Percentiles rank a stretch among this genome's conserved stretches.
phyloP scores from a whole-genome alignment of 2,888 invertebrate species.

The Byasa hedistus region DNA sequence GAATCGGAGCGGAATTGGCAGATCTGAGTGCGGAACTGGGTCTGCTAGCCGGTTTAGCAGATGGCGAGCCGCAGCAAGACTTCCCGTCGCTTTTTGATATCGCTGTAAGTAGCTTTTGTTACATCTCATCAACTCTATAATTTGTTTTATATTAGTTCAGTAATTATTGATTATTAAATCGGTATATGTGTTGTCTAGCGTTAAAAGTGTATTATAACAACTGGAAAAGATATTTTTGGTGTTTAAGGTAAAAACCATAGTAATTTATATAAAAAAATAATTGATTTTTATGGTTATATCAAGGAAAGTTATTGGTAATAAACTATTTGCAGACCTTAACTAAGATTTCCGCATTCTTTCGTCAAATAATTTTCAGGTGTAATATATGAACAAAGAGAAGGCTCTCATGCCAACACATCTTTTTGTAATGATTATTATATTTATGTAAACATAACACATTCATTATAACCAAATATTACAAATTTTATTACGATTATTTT shows the following conservation, averaged over 20 bases:
- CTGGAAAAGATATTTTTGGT: neutral
- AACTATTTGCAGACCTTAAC: too few species aligned
- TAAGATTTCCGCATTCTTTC: too few species aligned
- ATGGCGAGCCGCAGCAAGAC: constrained; percentile 63
- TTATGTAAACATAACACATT: too few species aligned
- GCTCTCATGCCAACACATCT: too few species aligned
- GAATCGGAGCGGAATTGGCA: constrained; percentile 69
- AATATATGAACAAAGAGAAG: too few species aligned
- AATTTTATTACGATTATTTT: too few species aligned
- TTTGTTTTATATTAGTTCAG: neutral
- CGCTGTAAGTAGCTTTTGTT: constrained; percentile 56
- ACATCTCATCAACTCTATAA: neutral
- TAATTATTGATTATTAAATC: neutral
- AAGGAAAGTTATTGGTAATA: too few species aligned
- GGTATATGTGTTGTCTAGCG: neutral
- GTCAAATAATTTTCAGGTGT: too few species aligned
- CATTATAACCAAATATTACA: too few species aligned
- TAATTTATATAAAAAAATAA: constrained; percentile 14
- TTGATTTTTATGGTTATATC: neutral
- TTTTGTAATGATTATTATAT: too few species aligned
- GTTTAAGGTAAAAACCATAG: neutral
- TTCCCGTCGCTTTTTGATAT: constrained; percentile 71
- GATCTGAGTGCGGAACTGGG: constrained; percentile 72
- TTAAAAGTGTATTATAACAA: neutral
- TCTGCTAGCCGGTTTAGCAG: constrained; percentile 67